These are phyloP conservation scores for Ernsta delagoae DNA, from an alignment of 2,888 invertebrate species.

Conservation along the genomic window DNA sequence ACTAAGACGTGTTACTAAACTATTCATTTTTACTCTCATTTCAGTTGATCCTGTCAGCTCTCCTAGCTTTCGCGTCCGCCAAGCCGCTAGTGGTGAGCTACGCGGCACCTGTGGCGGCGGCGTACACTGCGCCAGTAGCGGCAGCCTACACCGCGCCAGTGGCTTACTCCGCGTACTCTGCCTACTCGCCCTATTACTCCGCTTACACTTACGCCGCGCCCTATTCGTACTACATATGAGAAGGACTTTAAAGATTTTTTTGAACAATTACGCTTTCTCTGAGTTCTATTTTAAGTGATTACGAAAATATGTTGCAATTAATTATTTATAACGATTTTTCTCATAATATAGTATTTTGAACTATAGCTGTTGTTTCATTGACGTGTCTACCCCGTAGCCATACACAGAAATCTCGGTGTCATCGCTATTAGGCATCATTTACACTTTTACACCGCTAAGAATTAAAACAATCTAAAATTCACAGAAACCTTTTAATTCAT, in stretches of 20 bases:
- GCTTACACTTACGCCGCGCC: slow-evolving; percentile 54
- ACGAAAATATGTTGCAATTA: slow-evolving; percentile 18
- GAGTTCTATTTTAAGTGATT: slow-evolving; percentile 13
- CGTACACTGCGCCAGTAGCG: slow-evolving; percentile 53
- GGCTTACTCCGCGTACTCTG: slow-evolving; percentile 62
- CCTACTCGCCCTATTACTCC: slow-evolving; percentile 57
- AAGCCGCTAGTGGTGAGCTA: slow-evolving; percentile 54
- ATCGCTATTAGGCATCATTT: too few relatives aligned
- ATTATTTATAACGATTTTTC: slow-evolving; percentile 23
- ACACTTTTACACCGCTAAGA: too few relatives aligned
- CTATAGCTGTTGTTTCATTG: too few relatives aligned
- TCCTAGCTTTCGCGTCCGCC: slow-evolving; percentile 74
- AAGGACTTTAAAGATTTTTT: neutral
- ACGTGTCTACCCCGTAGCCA: too few relatives aligned
- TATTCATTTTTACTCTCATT: slow-evolving; percentile 23
- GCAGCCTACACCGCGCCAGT: slow-evolving; percentile 57
- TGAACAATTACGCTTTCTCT: neutral
- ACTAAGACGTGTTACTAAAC: neutral
- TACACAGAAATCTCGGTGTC: too few relatives aligned
- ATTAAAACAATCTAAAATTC: too few relatives aligned
- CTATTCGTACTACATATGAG: slow-evolving; percentile 53
- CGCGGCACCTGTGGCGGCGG: slow-evolving; percentile 55
- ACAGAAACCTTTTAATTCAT: too few relatives aligned
- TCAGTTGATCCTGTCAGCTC: slow-evolving; percentile 81
- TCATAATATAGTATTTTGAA: slow-evolving; percentile 22